Base-by-base conservation (phyloP, 2,888 invertebrate genomes). In the Strigamia transsilvanica region DNA sequence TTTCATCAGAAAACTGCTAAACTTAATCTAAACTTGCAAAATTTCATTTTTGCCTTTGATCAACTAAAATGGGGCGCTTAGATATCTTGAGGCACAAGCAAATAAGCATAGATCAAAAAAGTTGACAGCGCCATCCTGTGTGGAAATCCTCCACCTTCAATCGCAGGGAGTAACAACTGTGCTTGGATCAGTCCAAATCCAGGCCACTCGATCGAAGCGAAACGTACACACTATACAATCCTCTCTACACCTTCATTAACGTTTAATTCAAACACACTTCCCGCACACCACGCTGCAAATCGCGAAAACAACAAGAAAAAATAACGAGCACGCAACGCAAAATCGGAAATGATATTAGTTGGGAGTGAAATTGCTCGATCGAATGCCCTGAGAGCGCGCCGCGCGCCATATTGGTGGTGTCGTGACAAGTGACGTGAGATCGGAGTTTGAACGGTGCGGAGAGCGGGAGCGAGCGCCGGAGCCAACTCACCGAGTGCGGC, bases 361-460 rank as follows among this genome's bases (percentile, higher is more conserved):
- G 51, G 21, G 61, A 23, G 61, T 66, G 61, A 21, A 12, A 7
- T 15, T 46, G 46, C 46, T 9, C 46, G 23, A 66, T 66, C 61
- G 61, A 66, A 66, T 66, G 61, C 12, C 23, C 46, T 13, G n/a
- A 42, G 46, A 6, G 21, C 18, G 61, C 23, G 61, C 18, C 3
- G 61, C 61, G 18, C 61, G 61, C 61, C 61, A 66, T 66, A 23
- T 66, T 66, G 61, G 61, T 21, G 23, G 61, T 23, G 21, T n/a
- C 23, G 23, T 23, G 21, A 5, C 23, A 13, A n/a, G 46, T n/a
- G 46, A 46, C 46, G 12, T 46, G 46, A 13, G 15, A 46, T 46
- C 46, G 46, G 6, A 46, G 5, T 3, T 46, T 6, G 10, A 15
- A 21, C 61, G 10, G 61, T 61, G 61, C 61, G 3, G 10, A 12